Percentiles rank a stretch among this genome's conserved stretches.
phyloP scores from a whole-genome alignment of 2,797 vertebrate species.

The Microctenopoma stevenorrisi region DNA sequence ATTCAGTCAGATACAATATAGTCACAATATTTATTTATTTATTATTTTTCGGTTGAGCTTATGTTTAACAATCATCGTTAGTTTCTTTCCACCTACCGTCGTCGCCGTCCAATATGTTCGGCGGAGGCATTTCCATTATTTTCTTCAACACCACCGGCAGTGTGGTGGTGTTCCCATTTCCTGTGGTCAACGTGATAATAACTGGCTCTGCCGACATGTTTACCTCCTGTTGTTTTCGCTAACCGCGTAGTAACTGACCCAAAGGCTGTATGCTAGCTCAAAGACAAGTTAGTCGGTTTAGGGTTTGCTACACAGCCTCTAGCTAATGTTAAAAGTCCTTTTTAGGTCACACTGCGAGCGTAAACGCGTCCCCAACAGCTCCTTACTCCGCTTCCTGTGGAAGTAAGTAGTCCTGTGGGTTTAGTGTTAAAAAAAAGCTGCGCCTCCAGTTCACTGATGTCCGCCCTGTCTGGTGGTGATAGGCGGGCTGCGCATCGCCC shows the following conservation, averaged over 20 bases:
- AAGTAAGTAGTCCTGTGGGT: not conserved
- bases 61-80: not conserved
- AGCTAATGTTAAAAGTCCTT: accelerated
- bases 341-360: accelerated
- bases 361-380: accelerated
- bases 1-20: accelerated
- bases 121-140: conserved; percentile 92
- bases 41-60: not conserved
- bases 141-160: conserved; percentile 92
- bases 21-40: no score
- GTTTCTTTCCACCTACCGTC: conserved; percentile 82
- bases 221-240: not conserved
- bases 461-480: conserved; percentile 22
- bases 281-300: not conserved
- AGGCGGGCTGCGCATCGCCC: not conserved
- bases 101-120: conserved; percentile 84
- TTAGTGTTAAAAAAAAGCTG: not conserved
- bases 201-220: conserved; percentile 73
- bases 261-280: not conserved
- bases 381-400: conserved; percentile 17
- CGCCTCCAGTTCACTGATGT: not conserved
- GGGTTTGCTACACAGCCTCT: accelerated
- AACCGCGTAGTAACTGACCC: not conserved
- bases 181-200: conserved; percentile 52
- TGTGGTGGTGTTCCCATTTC: conserved; percentile 57